These are phyloP conservation scores for Agrilus planipennis DNA, from an alignment of 1,140 invertebrate species.

Conservation along the genomic window DNA sequence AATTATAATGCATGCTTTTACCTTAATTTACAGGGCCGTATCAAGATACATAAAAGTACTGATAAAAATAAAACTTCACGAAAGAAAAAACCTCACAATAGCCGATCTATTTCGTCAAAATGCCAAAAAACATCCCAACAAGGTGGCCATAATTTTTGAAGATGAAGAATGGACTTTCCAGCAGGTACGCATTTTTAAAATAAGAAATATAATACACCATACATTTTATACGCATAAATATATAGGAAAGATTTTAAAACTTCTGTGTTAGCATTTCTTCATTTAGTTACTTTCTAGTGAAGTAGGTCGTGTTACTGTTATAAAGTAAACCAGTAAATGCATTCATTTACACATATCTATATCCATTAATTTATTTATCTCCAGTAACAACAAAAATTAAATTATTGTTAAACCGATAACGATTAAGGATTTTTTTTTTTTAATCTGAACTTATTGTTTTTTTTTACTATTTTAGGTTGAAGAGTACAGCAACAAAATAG, in stretches of 20 bases:
- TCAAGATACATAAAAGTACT: slow-evolving; percentile 51
- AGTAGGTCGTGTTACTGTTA: too few species aligned
- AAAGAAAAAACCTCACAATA: slow-evolving; percentile 54
- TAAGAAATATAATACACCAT: too few species aligned
- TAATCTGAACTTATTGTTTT: background rate
- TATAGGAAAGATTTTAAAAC: too few species aligned
- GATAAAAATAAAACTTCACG: slow-evolving; percentile 44
- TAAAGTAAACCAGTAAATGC: too few species aligned
- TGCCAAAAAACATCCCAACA: slow-evolving; percentile 63
- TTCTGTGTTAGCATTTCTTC: too few species aligned
- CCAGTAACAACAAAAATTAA: background rate
- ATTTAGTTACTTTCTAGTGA: too few species aligned
- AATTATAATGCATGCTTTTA: slow-evolving; percentile 8
- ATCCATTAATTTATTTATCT: slow-evolving; percentile 4
- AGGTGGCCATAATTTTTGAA: slow-evolving; percentile 66
- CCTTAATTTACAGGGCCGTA: slow-evolving; percentile 57
- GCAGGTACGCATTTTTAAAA: slow-evolving; percentile 49
- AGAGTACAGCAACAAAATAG: slow-evolving; percentile 73
- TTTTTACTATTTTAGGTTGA: slow-evolving; percentile 51
- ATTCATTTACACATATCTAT: background rate
- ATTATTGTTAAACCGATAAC: background rate
- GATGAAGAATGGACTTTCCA: slow-evolving; percentile 71
- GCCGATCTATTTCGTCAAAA: slow-evolving; percentile 60
- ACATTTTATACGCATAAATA: too few species aligned
- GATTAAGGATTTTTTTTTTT: background rate